A percentile compares a stretch with the other conserved stretches of the same genome.
Conservation (phyloP, 2,888 invertebrate species). For the Tiphia femorata region DNA sequence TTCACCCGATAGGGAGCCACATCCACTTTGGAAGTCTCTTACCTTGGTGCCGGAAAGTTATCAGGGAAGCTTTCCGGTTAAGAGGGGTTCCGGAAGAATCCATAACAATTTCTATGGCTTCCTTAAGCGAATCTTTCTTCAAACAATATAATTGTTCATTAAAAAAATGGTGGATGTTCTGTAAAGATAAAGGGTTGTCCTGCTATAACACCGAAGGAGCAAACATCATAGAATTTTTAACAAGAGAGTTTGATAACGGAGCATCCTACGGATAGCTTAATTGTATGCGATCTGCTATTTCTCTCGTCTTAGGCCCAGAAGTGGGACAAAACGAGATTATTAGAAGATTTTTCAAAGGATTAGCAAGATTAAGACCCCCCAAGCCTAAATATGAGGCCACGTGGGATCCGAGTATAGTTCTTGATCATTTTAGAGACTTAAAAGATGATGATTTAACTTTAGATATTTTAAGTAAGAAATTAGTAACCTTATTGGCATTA, state of each 20-base stretch:
- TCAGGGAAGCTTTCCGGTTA: neutral
- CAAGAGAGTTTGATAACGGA: neutral
- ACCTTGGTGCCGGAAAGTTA: neutral
- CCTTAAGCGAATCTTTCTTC: constrained; percentile 38
- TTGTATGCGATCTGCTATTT: neutral
- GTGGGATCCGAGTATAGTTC: neutral
- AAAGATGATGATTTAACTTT: neutral
- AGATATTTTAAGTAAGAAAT: neutral
- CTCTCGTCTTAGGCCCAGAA: neutral
- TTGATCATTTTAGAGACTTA: too few relatives aligned
- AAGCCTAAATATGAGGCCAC: neutral
- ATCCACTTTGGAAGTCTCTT: neutral
- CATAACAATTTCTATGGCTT: constrained; percentile 31
- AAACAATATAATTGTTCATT: constrained; percentile 41
- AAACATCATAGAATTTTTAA: neutral
- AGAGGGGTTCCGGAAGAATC: constrained; percentile 25
- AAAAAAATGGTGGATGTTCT: constrained; percentile 34
- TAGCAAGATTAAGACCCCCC: neutral
- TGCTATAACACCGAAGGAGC: neutral
- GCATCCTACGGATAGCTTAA: neutral
- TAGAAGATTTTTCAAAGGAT: neutral
- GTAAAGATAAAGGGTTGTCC: constrained; percentile 21
- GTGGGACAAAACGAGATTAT: neutral
- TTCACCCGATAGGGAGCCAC: neutral
- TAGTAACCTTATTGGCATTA: neutral